phyloP scores from a whole-genome alignment of 2,888 invertebrate genomes.

The Amblyjoppa fuscipennis region DNA sequence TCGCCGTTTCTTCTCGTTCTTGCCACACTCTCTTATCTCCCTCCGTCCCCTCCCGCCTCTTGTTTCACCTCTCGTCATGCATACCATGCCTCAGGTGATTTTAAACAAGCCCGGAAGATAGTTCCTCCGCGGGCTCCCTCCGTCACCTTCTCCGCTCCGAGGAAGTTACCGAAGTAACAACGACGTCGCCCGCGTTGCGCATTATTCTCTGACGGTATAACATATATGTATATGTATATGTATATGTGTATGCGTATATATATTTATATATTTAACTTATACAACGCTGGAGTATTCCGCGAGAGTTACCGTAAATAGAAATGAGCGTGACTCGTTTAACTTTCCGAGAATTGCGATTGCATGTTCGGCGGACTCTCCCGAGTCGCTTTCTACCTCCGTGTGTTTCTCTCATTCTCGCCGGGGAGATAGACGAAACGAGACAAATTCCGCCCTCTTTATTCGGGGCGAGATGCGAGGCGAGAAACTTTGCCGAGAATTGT shows the following conservation, averaged over 20 bases:
- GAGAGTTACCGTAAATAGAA: constrained; percentile 59
- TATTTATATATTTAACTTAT: constrained; percentile 26
- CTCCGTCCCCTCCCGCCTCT: constrained; percentile 18
- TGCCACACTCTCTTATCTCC: constrained; percentile 22
- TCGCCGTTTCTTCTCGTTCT: constrained; percentile 23
- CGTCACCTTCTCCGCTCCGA: constrained; percentile 1
- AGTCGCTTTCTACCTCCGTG: constrained; percentile 41
- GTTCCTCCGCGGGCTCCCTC: background rate
- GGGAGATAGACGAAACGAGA: background rate
- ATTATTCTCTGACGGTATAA: constrained; percentile 17
- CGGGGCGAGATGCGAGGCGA: constrained; percentile 17
- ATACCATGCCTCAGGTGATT: constrained; percentile 44
- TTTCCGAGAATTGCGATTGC: constrained; percentile 60
- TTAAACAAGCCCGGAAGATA: constrained; percentile 52
- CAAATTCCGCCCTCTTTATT: constrained; percentile 26
- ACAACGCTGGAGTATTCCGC: constrained; percentile 22
- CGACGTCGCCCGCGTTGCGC: constrained; percentile 31
- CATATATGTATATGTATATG: constrained; percentile 34
- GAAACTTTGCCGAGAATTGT: constrained; percentile 46
- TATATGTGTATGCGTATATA: constrained; percentile 5
- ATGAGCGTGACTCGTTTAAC: constrained; percentile 64
- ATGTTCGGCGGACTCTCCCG: constrained; percentile 35
- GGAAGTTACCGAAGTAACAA: constrained; percentile 45
- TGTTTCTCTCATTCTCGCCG: constrained; percentile 48
- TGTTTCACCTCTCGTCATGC: constrained; percentile 26